Percentiles rank a stretch among this genome's conserved stretches.
phyloP scores from a whole-genome alignment of 64 coral and sea anemone genomes.

The Orbicella faveolata region DNA sequence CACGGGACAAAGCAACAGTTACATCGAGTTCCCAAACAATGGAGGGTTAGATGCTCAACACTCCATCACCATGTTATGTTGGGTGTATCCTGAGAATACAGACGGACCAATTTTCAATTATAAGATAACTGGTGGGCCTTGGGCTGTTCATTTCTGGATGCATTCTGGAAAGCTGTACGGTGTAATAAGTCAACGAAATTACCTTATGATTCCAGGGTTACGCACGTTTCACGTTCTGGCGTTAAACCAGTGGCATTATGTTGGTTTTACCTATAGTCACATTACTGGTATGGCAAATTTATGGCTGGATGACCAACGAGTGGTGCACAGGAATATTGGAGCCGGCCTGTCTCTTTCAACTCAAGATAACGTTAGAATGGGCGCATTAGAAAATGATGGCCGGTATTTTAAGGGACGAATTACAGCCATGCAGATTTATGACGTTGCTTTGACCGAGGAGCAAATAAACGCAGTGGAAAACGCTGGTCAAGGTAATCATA shows the following conservation, averaged over 20 bases:
- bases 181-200: neutral
- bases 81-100: conserved; percentile 20
- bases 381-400: neutral
- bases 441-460: conserved; percentile 32
- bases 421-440: conserved; percentile 44
- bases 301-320: conserved; percentile 31
- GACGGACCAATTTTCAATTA: conserved; percentile 34
- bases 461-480: conserved; percentile 30
- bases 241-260: neutral
- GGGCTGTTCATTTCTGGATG: conserved; percentile 2
- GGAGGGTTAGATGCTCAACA: conserved; percentile 18
- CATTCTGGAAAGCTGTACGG: neutral
- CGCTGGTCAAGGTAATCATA: neutral
- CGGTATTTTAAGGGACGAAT: conserved; percentile 52
- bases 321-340: neutral
- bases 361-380: conserved; percentile 10
- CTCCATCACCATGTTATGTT: conserved; percentile 37
- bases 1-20: conserved; percentile 27
- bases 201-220: neutral
- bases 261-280: neutral
- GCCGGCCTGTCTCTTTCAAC: conserved; percentile 25
- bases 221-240: neutral
- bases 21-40: conserved; percentile 43
- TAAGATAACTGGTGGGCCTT: neutral
- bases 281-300: conserved; percentile 20